Conservation (phyloP, 2,797 vertebrate species). For the Crenuchus spilurus region DNA sequence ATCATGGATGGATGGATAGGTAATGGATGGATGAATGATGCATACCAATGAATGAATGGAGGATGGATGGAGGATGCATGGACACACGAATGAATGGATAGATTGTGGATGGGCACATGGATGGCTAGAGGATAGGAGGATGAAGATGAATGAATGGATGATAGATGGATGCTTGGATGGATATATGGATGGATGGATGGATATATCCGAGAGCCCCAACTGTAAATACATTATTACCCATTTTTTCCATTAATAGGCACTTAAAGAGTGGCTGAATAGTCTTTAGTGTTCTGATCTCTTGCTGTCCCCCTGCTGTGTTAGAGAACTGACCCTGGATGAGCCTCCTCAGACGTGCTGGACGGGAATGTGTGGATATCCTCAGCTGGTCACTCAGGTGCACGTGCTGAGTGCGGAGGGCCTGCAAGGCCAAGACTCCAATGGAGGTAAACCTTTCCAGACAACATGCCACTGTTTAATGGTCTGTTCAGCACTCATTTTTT, state of each 20-base stretch:
- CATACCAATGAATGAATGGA: no score
- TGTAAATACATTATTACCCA: not conserved
- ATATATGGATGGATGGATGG: no score
- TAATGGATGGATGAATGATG: no score
- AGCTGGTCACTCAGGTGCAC: conserved; percentile 91
- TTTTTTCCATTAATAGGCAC: not conserved
- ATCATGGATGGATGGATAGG: no score
- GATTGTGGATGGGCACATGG: no score
- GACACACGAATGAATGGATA: no score
- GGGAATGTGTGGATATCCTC: conserved; percentile 89
- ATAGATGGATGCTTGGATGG: no score
- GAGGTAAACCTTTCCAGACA: conserved; percentile 71
- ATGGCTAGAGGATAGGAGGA: no score
- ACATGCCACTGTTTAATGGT: not conserved
- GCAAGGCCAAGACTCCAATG: conserved; percentile 81
- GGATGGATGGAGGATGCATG: no score
- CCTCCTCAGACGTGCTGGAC: conserved; percentile 92
- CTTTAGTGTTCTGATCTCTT: not conserved
- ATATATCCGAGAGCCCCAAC: no score
- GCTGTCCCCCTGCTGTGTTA: conserved; percentile 55
- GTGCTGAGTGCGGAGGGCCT: conserved; percentile 84
- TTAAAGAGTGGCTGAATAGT: not conserved
- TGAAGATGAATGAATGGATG: no score
- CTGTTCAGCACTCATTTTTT: not conserved
- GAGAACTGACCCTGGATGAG: conserved; percentile 85